These are phyloP conservation scores for Leucoraja erinaceus DNA, from an alignment of 2,113 vertebrate species.

Conservation along the genomic window DNA sequence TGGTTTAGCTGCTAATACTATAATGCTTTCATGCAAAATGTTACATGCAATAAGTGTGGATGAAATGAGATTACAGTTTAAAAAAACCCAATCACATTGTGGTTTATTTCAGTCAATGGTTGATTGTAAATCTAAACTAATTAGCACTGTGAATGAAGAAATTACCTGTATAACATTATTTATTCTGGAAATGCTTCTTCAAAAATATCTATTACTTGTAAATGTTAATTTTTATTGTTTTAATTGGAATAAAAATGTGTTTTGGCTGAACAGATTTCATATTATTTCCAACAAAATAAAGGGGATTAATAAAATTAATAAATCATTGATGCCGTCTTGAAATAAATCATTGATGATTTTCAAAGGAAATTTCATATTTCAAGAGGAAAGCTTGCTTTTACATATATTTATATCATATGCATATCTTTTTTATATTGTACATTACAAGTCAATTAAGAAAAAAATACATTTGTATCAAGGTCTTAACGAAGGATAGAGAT, in stretches of 20 bases:
- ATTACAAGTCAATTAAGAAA: background rate
- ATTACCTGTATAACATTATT: background rate
- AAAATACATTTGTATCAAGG: background rate
- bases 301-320: too few relatives aligned
- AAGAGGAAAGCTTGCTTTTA: background rate
- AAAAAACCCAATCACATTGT: background rate
- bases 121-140: background rate
- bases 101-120: background rate
- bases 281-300: too few relatives aligned
- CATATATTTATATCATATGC: too few relatives aligned
- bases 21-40: background rate
- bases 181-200: background rate
- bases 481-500: background rate
- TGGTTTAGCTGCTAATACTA: constrained; percentile 3
- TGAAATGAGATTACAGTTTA: constrained; percentile 8
- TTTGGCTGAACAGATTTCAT: too few relatives aligned
- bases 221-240: background rate
- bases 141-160: constrained; percentile 1
- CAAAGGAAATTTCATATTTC: background rate
- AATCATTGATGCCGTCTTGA: too few relatives aligned
- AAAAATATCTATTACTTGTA: background rate
- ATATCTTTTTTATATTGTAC: background rate
- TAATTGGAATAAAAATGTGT: too few relatives aligned
- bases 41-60: constrained; percentile 18
- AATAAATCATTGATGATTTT: too few relatives aligned